A percentile compares a stretch with the other conserved stretches of the same genome.
Conservation (phyloP, 1,140 invertebrate genomes). For the Calephelis nemesis region DNA sequence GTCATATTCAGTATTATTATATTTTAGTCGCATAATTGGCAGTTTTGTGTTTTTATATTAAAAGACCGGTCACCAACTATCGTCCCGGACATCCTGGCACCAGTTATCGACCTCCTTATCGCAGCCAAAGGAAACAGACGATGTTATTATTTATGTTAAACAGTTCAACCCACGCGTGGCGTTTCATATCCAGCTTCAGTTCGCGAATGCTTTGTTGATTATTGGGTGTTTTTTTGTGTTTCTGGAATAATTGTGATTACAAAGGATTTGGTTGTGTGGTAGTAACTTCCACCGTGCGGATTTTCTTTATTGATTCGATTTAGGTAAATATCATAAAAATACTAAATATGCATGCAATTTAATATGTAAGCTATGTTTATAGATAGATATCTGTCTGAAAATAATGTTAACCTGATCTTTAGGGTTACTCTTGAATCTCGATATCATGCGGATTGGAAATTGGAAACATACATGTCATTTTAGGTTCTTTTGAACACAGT, state of each 20-base stretch:
- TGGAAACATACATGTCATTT: no score
- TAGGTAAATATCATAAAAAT: no score
- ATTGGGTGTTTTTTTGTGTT: slow-evolving; percentile 10
- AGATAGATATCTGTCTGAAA: no score
- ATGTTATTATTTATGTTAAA: slow-evolving; percentile 67
- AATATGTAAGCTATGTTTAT: no score
- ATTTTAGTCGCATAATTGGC: neutral
- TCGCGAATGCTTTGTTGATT: slow-evolving; percentile 33
- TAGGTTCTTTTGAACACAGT: no score
- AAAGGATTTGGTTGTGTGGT: neutral
- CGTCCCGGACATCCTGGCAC: slow-evolving; percentile 57
- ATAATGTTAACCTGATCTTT: no score
- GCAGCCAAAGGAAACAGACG: slow-evolving; percentile 59
- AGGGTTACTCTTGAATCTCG: no score
- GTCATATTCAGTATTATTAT: no score
- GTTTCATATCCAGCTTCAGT: slow-evolving; percentile 43
- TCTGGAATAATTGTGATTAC: neutral
- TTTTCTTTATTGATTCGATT: neutral
- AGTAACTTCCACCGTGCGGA: neutral
- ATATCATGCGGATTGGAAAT: no score
- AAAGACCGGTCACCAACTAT: slow-evolving; percentile 61
- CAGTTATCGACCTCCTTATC: slow-evolving; percentile 57
- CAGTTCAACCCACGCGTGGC: slow-evolving; percentile 40
- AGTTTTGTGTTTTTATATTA: slow-evolving; percentile 38
- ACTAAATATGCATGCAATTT: no score